Conservation (phyloP, 2,888 invertebrate genomes). For the Tholera decimalis region DNA sequence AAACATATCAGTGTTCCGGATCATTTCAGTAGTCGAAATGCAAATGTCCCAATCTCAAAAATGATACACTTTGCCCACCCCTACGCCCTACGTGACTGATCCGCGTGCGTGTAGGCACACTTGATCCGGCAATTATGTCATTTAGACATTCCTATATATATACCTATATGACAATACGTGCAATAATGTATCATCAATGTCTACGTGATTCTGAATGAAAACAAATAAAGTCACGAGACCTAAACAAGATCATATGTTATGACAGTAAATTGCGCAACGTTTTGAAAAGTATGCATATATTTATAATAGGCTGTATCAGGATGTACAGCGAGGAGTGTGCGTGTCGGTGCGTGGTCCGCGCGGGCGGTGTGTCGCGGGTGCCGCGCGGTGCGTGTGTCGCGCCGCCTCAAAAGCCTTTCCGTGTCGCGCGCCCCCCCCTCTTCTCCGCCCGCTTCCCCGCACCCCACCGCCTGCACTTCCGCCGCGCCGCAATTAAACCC, state of each 20-base stretch:
- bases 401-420: constrained; percentile 90
- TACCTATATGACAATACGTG: background rate
- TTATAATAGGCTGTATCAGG: background rate
- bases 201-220: constrained; percentile 14
- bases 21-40: no score
- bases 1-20: no score
- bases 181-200: constrained; percentile 15
- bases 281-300: background rate
- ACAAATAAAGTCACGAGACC: background rate
- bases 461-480: constrained; percentile 48
- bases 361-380: constrained; percentile 62
- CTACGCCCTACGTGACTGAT: constrained; percentile 5
- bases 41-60: no score
- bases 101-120: background rate
- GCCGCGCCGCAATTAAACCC: constrained; percentile 68
- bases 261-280: background rate
- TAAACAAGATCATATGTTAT: background rate
- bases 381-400: constrained; percentile 76
- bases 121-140: background rate
- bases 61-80: background rate
- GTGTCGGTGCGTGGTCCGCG: background rate
- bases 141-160: constrained; percentile 13
- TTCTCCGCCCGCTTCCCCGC: constrained; percentile 28
- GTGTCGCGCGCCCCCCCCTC: constrained; percentile 77
- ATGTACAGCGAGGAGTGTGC: background rate